These are phyloP conservation scores for Aptenodytes patagonicus DNA, from an alignment of 2,113 vertebrate genomes.

Conservation along the genomic window DNA sequence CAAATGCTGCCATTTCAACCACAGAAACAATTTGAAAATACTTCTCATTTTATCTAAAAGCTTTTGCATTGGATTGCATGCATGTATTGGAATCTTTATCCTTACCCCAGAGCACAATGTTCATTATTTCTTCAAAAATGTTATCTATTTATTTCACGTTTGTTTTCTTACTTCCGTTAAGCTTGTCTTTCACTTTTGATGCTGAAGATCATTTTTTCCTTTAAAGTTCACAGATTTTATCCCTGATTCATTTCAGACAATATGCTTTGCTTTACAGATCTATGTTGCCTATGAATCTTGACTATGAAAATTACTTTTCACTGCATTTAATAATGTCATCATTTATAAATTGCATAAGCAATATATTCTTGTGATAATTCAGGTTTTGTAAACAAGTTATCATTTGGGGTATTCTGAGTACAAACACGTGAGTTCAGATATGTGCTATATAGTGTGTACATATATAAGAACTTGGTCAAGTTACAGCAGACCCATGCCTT, in stretches of 20 bases:
- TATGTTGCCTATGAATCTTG: slow-evolving; percentile 22
- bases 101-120: background rate
- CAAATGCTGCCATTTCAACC: background rate
- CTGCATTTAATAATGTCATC: background rate
- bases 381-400: background rate
- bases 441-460: background rate
- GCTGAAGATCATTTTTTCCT: background rate
- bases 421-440: background rate
- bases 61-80: background rate
- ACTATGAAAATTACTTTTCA: background rate
- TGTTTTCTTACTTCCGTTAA: background rate
- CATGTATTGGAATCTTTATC: background rate
- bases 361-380: background rate
- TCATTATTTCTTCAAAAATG: background rate
- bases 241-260: slow-evolving; percentile 30
- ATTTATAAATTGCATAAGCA: slow-evolving; percentile 5
- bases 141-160: background rate
- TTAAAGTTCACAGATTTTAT: background rate
- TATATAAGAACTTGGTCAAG: background rate
- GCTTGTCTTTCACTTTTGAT: background rate
- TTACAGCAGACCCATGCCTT: background rate
- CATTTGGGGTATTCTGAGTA: background rate
- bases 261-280: background rate
- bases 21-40: background rate
- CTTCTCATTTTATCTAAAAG: background rate